Evolutionary conservation across 2,113 vertebrate species (phyloP).

Genomic region (Sprattus sprattus): DNA sequence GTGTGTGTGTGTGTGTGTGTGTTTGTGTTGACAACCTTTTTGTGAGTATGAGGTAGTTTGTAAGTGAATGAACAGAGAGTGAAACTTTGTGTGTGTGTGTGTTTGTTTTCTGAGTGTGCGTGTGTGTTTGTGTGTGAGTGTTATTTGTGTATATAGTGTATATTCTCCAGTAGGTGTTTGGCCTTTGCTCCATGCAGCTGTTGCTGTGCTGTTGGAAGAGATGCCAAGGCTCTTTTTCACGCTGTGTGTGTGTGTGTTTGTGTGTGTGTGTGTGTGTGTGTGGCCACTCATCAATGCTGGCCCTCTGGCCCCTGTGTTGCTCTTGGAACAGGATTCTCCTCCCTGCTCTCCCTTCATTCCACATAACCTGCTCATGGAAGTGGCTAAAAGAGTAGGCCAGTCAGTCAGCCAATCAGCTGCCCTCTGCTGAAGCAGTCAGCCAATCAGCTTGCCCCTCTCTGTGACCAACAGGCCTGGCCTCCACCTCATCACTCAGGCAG

Average conservation of each 20-base stretch:
- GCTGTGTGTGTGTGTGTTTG: conserved; percentile 12
- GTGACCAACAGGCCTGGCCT: background rate
- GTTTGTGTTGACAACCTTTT: too few relatives aligned
- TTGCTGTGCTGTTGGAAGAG: conserved; percentile 48
- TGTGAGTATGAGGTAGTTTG: background rate
- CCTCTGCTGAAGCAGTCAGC: background rate
- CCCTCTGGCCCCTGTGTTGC: conserved; percentile 48
- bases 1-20: background rate
- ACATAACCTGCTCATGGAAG: background rate
- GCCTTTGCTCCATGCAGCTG: conserved; percentile 55
- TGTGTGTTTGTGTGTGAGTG: conserved; percentile 22
- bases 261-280: conserved; percentile 51
- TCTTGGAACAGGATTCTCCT: conserved; percentile 54
- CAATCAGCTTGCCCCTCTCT: background rate
- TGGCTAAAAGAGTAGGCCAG: background rate
- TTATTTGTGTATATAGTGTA: too few relatives aligned
- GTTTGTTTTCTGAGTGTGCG: background rate
- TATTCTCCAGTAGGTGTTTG: conserved; percentile 47
- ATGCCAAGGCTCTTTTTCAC: conserved; percentile 54
- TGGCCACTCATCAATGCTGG: conserved; percentile 54
- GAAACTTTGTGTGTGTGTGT: background rate
- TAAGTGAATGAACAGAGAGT: background rate
- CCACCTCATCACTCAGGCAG: conserved; percentile 13
- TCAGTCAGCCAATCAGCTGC: background rate
- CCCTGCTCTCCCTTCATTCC: conserved; percentile 17